Evolutionary conservation across 2,113 vertebrate genomes (phyloP).

Genomic region (Leptodactylus fuscus): DNA sequence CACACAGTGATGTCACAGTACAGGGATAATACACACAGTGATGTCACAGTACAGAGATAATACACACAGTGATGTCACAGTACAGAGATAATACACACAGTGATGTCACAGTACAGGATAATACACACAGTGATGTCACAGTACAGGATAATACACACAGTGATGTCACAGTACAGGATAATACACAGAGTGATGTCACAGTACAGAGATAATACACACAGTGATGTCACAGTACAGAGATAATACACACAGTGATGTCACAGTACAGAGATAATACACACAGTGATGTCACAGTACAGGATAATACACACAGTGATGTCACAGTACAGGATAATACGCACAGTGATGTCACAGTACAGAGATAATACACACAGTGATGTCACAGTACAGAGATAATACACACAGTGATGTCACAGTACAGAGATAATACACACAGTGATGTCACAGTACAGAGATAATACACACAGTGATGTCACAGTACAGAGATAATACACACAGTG

Average conservation of each 20-base stretch:
- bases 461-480: constrained; percentile 1
- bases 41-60: background rate
- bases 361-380: background rate
- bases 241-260: constrained; percentile 2
- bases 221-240: background rate
- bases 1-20: constrained; percentile 7
- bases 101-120: no score
- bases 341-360: background rate
- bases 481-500: background rate
- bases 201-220: background rate
- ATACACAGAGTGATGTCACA: background rate
- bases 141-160: no score
- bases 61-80: no score
- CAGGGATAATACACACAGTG: background rate
- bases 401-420: background rate
- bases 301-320: background rate
- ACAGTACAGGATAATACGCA: background rate
- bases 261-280: background rate
- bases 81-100: no score
- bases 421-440: background rate
- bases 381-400: background rate
- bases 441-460: background rate
- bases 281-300: background rate
- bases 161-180: no score
- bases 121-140: no score